Base-by-base conservation (phyloP, 2,888 invertebrate species). In the Mayetiola destructor region DNA sequence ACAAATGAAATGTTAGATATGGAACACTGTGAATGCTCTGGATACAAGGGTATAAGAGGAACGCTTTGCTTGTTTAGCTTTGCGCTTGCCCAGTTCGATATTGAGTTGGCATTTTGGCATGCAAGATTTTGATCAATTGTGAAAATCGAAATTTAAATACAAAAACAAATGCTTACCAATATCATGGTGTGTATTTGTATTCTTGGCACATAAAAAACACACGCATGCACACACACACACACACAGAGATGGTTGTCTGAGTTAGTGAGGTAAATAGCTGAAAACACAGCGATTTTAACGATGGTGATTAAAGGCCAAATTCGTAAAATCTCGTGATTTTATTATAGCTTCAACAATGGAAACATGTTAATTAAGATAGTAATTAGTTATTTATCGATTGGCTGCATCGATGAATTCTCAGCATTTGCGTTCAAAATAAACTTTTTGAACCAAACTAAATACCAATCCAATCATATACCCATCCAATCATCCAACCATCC, bases 281-380 rank as follows among this genome's bases (percentile, higher is more conserved):
- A 27, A 27, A 48, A 27, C 48, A 27, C 48, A 48, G 9, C 48
- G 48, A 48, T 35, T 56, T 57, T 52, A 57, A 53, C 37, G 57
- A 52, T 52, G 52, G 57, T 57, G 57, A 57, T 57, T 57, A 57
- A 57, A 57, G 52, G 53, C 57, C 53, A 57, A 57, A 57, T 27
- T 57, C 57, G 57, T 57, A 36, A 53, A 57, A 57, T 57, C 57
- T 53, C 52, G 57, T 57, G 35, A 57, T 57, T 57, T 57, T 57
- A 57, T 57, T 57, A 57, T 52, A 53, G 57, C 39, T 53, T 39
- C 57, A 57, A 57, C 60, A 60, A 59, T 57, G 59, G 57, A 60
- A 60, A 61, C 60, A 59, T 60, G 60, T 60, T 61, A 61, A 61
- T 61, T 61, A 61, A 61, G 60, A 57, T 58, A 59, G 59, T 61